phyloP scores from a whole-genome alignment of 2,888 invertebrate genomes.

The Cataglyphis livida region DNA sequence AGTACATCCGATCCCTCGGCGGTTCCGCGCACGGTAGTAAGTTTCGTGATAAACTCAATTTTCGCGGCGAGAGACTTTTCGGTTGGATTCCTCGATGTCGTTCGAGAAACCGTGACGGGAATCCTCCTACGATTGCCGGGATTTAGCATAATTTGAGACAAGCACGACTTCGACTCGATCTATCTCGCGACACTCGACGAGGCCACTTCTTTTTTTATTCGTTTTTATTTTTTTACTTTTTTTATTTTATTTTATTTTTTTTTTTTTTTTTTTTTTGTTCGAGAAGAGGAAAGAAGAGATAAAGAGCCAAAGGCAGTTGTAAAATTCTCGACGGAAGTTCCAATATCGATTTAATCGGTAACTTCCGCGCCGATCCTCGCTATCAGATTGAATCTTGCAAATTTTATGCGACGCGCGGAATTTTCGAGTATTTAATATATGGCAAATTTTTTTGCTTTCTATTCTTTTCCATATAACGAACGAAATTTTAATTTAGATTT shows the following conservation, averaged over 20 bases:
- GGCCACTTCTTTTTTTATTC: background rate
- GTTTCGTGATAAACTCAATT: slow-evolving; percentile 73
- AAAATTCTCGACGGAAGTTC: slow-evolving; percentile 26
- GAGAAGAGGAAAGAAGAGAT: background rate
- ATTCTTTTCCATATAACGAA: background rate
- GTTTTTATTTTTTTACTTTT: too few relatives aligned
- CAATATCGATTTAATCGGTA: slow-evolving; percentile 25
- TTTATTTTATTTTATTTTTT: too few relatives aligned
- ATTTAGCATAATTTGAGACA: slow-evolving; percentile 70
- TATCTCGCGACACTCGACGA: slow-evolving; percentile 33
- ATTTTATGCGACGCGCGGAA: background rate
- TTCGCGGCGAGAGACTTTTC: slow-evolving; percentile 60
- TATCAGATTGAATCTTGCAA: slow-evolving; percentile 19
- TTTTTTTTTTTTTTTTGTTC: background rate
- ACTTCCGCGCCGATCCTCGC: background rate
- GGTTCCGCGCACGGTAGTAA: slow-evolving; percentile 56
- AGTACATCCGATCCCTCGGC: slow-evolving; percentile 60
- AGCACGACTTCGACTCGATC: slow-evolving; percentile 46
- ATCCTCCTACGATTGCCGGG: slow-evolving; percentile 59
- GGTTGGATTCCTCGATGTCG: slow-evolving; percentile 49
- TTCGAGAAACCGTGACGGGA: slow-evolving; percentile 70
- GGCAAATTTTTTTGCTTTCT: background rate
- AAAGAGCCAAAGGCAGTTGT: slow-evolving; percentile 8
- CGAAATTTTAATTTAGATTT: slow-evolving; percentile 2
- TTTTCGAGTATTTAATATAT: slow-evolving; percentile 1